Evolutionary conservation across 1,140 invertebrate species (phyloP).

Genomic region (Caenorhabditis inopinata): DNA sequence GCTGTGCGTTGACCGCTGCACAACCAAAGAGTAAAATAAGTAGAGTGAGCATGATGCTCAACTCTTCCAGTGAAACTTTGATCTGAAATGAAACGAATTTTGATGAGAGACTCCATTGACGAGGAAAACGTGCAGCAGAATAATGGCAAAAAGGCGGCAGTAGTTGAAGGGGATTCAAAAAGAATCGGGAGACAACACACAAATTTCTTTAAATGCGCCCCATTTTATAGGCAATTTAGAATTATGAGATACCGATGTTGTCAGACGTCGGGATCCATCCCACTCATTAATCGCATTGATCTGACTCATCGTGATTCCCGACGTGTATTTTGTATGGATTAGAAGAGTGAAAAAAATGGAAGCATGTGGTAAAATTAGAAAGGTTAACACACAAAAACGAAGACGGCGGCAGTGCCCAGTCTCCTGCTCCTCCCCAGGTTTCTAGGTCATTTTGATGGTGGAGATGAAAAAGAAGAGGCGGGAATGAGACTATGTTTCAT

Average conservation of each 20-base stretch:
- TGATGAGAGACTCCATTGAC: too few species aligned
- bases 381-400: neutral
- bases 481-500: too few species aligned
- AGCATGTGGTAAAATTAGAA: neutral
- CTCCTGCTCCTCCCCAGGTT: constrained; percentile 3
- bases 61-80: neutral
- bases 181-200: neutral
- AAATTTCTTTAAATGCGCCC: neutral
- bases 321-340: neutral
- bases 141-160: neutral
- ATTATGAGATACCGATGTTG: neutral
- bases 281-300: neutral
- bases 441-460: constrained; percentile 26
- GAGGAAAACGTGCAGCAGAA: neutral
- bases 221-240: constrained; percentile 10
- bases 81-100: neutral
- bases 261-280: neutral
- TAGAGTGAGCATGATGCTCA: constrained; percentile 16
- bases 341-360: neutral
- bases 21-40: constrained; percentile 28
- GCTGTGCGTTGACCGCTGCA: constrained; percentile 19
- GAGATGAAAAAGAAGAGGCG: too few species aligned
- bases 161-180: neutral
- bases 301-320: neutral
- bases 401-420: neutral